Percentiles rank a stretch among this genome's conserved stretches.
phyloP scores from a whole-genome alignment of 1,140 invertebrate genomes.

The Brachionus paranguensis region DNA sequence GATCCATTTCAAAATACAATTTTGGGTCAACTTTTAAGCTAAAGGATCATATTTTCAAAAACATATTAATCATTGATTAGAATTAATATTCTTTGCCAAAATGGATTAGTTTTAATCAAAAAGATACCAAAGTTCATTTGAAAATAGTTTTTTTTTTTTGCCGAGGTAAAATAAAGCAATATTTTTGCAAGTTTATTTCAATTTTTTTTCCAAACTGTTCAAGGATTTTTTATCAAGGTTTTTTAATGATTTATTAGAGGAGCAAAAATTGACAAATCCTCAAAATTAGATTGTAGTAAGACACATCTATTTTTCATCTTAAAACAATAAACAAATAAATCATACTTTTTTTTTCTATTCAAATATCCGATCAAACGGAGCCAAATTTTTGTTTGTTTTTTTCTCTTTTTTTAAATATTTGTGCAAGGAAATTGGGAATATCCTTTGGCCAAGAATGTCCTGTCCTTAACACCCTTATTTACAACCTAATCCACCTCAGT shows the following conservation, averaged over 20 bases:
- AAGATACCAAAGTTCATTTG: not conserved
- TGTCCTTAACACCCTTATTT: not conserved
- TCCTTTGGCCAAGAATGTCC: not conserved
- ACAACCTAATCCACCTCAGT: not conserved
- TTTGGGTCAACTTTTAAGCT: not conserved
- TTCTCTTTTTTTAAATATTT: not conserved
- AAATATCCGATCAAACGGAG: not conserved
- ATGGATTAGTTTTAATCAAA: not conserved
- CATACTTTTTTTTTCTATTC: not conserved
- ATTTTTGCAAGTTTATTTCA: not conserved
- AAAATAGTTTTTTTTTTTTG: not conserved
- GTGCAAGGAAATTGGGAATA: not conserved
- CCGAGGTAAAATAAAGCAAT: not conserved
- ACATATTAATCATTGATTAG: not conserved
- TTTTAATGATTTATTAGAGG: not conserved
- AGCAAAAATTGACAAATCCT: not conserved
- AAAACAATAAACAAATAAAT: not conserved
- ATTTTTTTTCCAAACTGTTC: not conserved
- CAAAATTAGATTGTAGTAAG: not conserved
- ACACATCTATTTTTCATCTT: not conserved
- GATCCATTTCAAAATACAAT: not conserved
- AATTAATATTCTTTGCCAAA: not conserved
- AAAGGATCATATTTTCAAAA: not conserved
- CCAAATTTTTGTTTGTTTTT: not conserved
- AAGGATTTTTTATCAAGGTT: not conserved